Percentiles rank a stretch among this genome's conserved stretches.
phyloP scores from a whole-genome alignment of 2,797 vertebrate genomes.

The Paguma larvata region DNA sequence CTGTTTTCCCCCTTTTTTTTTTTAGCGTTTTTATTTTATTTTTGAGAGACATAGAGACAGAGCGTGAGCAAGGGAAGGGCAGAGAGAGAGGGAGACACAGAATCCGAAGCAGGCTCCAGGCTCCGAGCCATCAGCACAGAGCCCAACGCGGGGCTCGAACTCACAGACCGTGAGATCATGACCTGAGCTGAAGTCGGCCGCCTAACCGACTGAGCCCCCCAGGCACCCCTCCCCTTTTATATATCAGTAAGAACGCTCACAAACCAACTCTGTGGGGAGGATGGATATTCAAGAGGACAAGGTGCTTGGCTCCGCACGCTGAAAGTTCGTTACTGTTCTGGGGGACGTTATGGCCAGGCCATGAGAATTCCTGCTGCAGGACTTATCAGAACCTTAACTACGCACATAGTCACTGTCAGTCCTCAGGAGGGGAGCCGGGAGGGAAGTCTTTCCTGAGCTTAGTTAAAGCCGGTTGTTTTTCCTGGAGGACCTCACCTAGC shows the following conservation, averaged over 20 bases:
- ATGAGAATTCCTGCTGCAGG: not conserved
- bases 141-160: no score
- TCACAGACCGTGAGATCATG: no score
- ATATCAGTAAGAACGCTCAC: not conserved
- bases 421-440: not conserved
- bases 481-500: not conserved
- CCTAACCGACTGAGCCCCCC: no score
- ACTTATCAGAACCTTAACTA: not conserved
- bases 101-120: no score
- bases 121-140: no score
- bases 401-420: no score
- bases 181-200: no score
- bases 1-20: not conserved
- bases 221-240: not conserved
- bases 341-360: fast-evolving
- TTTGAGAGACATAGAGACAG: no score
- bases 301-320: not conserved
- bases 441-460: not conserved
- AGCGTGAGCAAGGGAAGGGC: no score
- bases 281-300: not conserved
- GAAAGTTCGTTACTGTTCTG: not conserved
- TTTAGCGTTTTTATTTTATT: no score
- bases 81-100: no score
- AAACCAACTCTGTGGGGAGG: not conserved
- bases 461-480: not conserved